Base-by-base conservation (phyloP, 2,113 vertebrate genomes). In the Laterallus jamaicensis region DNA sequence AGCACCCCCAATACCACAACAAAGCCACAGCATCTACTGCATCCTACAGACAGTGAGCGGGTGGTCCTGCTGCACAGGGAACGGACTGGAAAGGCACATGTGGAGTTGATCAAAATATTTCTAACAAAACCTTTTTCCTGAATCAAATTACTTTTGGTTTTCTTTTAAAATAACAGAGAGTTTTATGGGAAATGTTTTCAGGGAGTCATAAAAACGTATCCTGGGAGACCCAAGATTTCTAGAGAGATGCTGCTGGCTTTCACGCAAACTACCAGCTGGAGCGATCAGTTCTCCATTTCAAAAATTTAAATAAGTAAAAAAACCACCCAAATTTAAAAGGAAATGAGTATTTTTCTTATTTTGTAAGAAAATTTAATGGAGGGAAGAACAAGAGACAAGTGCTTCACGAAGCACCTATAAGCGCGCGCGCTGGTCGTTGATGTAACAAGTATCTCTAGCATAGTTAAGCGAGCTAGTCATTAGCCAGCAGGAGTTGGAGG, bases 91-190 rank as follows among this genome's bases (percentile, higher is more conserved):
- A 90, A 78, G 20, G 52, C 54, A 93, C 85, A 80, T 7, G 35
- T 92, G 88, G 35, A 91, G 29, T 35, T 52, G 54, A 87, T 85
- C 35, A 93, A 89, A 92, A 49, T 75, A 87, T 66, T 91, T 79
- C 49, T 47, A 70, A 90, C 18, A 56, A 78, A 92, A 89, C 39
- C 54, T 42, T 47, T 40, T 69, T 90, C 70, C 66, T 39, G 62
- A 78, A 71, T 84, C 60, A 78, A 78, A 70, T 63, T 20, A 78
- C 18, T 8, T 50, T 17, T 26, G 55, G 55, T 85, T 19, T 58
- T 73, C 55, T 78, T 88, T 82, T 26, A 54, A 84, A 91, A 58
- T 47, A 84, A 21, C 54, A 79, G 54, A 85, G 39, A 90, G 39
- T 62, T 73, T 86, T 88, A 73, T 58, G 66, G 60, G 60, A 89